Base-by-base conservation (phyloP, 2,113 vertebrate species). In the Cottus gobio region DNA sequence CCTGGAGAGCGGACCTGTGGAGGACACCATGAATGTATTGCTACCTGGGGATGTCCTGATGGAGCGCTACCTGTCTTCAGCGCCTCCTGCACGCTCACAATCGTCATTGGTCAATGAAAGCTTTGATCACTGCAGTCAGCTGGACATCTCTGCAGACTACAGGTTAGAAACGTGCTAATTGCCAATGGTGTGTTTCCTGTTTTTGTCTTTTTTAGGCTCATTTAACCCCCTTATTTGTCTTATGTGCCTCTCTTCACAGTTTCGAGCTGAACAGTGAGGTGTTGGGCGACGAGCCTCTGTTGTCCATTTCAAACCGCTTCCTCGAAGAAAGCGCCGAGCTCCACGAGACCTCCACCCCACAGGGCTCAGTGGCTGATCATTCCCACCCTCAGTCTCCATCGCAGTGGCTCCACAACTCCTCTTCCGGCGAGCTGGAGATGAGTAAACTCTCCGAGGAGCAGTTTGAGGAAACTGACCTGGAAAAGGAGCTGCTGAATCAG, bases 11-110 rank as follows among this genome's bases (percentile, higher is more conserved):
- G 83, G 56, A 70, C 48, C 64, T 54, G 74, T 68, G 50, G 70
- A 75, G 34, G 81, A 83, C 62, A 61, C 61, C 52, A 12, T 81
- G 15, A 83, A 79, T 39, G 36, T 81, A 22, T 91, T 87, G 0
- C 3, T 70, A 42, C 37, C 80, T 36, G 82, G 64, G 1, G 88
- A 91, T 75, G 82, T 88, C 7, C 22, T 95, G 2, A 90, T 97
- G 94, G 94, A 94, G n/a, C 94, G 95, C 50, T 96, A 96, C 62
- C 87, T 97, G 44, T 31, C 92, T 42, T 92, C 93, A 0, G 92
- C 74, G 0, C 91, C 64, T 0, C 46, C 36, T 26, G 75, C 82
- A 71, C 5, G 81, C n/a, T 79, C 85, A 0, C 84, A 91, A 0
- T 89, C 89, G 15, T 95, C 91, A 1, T 65, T 24, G 22, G 22